Evolutionary conservation across 2,888 invertebrate species (phyloP).

Genomic region (Ypsolopha sequella): DNA sequence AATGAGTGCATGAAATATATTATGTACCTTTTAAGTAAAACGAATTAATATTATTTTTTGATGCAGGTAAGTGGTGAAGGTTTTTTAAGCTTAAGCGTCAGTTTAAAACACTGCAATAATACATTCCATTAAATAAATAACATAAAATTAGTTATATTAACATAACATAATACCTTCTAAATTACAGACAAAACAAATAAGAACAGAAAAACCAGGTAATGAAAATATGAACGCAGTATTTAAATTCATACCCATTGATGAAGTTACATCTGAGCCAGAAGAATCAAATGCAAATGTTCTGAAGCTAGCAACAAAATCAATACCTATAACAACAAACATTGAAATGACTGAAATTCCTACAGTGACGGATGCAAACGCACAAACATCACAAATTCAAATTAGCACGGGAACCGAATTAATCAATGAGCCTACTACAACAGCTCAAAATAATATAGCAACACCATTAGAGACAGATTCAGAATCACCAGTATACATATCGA

Average conservation of each 20-base stretch:
- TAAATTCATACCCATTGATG: constrained; percentile 62
- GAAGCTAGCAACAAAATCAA: constrained; percentile 45
- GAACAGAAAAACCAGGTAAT: constrained; percentile 58
- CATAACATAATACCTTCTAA: constrained; percentile 11
- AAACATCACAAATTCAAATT: constrained; percentile 34
- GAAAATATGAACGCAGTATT: constrained; percentile 49
- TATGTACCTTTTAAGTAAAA: constrained; percentile 1
- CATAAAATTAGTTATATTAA: constrained; percentile 16
- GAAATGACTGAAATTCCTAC: constrained; percentile 20
- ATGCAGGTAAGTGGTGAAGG: constrained; percentile 51
- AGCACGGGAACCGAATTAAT: constrained; percentile 17
- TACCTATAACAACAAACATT: constrained; percentile 26
- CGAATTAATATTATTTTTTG: constrained; percentile 1
- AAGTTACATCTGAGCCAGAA: constrained; percentile 43
- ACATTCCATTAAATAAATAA: no score
- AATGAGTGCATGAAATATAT: constrained; percentile 6
- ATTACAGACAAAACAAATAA: constrained; percentile 68
- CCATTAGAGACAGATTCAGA: constrained; percentile 16
- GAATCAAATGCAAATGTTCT: constrained; percentile 44
- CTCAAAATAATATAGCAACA: constrained; percentile 17
- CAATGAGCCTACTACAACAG: constrained; percentile 24
- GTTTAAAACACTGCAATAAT: background rate
- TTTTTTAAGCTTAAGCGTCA: constrained; percentile 2
- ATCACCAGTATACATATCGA: constrained; percentile 9
- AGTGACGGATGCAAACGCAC: constrained; percentile 44